Conservation (phyloP, 2,113 vertebrate species). For the Jacana jacana region DNA sequence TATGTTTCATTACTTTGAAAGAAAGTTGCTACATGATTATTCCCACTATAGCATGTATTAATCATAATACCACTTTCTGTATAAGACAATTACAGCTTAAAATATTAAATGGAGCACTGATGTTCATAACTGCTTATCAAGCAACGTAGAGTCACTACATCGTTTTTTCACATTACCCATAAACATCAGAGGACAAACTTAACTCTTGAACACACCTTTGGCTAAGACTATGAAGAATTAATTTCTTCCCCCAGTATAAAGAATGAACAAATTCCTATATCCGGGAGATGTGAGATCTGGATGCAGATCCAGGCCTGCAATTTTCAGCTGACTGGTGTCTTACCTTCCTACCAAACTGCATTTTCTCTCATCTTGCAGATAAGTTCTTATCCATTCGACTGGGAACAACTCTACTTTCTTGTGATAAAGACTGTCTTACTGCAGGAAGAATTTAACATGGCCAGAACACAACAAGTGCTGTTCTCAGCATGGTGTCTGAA, state of each 20-base stretch:
- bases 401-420: background rate
- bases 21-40: background rate
- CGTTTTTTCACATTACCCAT: background rate
- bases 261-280: background rate
- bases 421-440: background rate
- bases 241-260: background rate
- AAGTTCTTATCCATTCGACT: background rate
- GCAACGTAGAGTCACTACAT: background rate
- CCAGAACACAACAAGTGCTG: background rate
- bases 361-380: background rate
- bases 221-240: background rate
- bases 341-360: background rate
- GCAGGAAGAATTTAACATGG: background rate
- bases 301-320: background rate
- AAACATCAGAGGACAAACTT: background rate
- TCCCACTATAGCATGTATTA: background rate
- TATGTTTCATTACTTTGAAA: background rate
- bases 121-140: background rate
- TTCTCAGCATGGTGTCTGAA: background rate
- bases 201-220: background rate
- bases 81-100: background rate
- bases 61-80: background rate
- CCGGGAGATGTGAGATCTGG: background rate
- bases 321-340: background rate
- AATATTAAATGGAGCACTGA: background rate